A percentile compares a stretch with the other conserved stretches of the same genome.
phyloP scores from a whole-genome alignment of 1,140 invertebrate species.

The Psix sp. region DNA sequence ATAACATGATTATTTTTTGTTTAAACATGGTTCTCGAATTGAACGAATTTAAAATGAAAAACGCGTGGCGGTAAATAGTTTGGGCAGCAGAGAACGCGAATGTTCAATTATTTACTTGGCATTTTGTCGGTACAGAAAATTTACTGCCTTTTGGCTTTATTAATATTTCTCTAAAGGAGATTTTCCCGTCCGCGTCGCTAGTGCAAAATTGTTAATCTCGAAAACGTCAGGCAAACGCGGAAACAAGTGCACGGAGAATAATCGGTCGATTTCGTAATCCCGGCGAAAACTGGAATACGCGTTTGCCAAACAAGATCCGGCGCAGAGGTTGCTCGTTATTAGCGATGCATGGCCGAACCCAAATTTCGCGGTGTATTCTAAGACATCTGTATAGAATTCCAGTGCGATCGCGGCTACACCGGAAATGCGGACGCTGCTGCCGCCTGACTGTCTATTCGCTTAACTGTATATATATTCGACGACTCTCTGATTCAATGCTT shows the following conservation, averaged over 20 bases:
- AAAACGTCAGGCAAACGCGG: slow-evolving; percentile 18
- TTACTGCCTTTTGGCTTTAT: slow-evolving; percentile 18
- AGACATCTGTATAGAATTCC: slow-evolving; percentile 26
- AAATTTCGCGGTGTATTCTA: slow-evolving; percentile 5
- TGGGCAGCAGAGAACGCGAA: too few relatives aligned
- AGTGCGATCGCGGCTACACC: slow-evolving; percentile 12
- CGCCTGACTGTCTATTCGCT: slow-evolving; percentile 34
- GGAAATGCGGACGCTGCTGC: slow-evolving; percentile 50
- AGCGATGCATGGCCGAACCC: slow-evolving; percentile 11
- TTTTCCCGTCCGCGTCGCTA: slow-evolving; percentile 1
- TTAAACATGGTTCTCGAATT: too few relatives aligned
- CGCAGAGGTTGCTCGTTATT: slow-evolving; percentile 19
- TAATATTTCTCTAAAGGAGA: too few relatives aligned
- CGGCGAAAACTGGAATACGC: slow-evolving; percentile 20
- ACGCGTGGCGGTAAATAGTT: too few relatives aligned
- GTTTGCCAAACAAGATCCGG: slow-evolving; percentile 25
- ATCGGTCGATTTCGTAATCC: slow-evolving; percentile 26
- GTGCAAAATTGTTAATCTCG: slow-evolving; percentile 31
- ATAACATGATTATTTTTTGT: too few relatives aligned
- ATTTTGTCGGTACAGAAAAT: slow-evolving; percentile 2
- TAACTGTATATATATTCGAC: slow-evolving; percentile 39
- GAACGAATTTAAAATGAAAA: too few relatives aligned
- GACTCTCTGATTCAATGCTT: slow-evolving; percentile 52
- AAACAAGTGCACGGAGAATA: slow-evolving; percentile 20
- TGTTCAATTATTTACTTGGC: too few relatives aligned